These are phyloP conservation scores for Oreochromis aureus DNA, from an alignment of 2,113 vertebrate species.

Conservation along the genomic window DNA sequence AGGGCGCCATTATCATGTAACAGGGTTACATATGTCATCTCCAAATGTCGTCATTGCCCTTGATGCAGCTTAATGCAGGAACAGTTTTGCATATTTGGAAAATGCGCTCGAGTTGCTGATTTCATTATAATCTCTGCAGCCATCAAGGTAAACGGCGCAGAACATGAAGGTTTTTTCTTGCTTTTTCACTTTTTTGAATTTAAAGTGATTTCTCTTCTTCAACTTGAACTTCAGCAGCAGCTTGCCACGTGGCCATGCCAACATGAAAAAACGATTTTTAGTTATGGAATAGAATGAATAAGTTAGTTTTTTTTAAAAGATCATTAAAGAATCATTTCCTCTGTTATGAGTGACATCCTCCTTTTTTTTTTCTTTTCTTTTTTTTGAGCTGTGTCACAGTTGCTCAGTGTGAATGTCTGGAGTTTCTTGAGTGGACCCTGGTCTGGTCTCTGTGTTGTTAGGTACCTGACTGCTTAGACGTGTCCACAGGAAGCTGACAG, in stretches of 20 bases:
- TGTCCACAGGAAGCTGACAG: background rate
- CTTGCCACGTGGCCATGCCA: background rate
- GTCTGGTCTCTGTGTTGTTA: accelerated
- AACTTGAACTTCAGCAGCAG: background rate
- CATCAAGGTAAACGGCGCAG: background rate
- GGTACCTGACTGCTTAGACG: background rate
- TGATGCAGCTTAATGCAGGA: background rate
- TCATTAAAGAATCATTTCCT: background rate
- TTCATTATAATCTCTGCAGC: background rate
- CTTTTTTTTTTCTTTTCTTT: background rate
- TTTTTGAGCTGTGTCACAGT: background rate
- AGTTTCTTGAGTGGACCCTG: background rate
- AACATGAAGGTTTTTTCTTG: background rate
- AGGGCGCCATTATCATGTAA: background rate
- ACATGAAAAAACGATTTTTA: background rate
- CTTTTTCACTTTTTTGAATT: background rate
- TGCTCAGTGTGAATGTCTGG: background rate
- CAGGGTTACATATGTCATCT: background rate
- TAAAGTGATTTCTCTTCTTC: background rate
- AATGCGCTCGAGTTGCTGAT: background rate
- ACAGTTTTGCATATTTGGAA: background rate
- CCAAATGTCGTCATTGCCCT: background rate
- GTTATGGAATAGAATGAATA: background rate
- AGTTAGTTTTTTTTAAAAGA: background rate
- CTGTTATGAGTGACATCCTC: background rate